Evolutionary conservation across 2,888 invertebrate genomes (phyloP).

Genomic region (Automeris io): DNA sequence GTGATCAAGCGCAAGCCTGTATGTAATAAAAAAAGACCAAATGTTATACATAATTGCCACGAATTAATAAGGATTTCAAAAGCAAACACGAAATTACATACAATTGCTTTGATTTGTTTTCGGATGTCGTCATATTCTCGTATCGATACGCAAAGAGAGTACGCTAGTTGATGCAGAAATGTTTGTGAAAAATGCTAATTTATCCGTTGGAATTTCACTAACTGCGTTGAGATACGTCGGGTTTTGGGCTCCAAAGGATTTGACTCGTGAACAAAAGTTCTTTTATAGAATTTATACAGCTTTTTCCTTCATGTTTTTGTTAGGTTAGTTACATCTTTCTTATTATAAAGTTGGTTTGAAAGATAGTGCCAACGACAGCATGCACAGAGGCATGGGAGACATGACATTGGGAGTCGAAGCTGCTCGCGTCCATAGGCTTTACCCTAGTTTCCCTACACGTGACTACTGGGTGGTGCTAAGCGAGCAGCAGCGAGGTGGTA

Average conservation of each 20-base stretch:
- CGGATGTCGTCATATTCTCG: too few relatives aligned
- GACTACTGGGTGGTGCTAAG: too few relatives aligned
- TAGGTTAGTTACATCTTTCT: constrained; percentile 42
- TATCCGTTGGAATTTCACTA: constrained; percentile 45
- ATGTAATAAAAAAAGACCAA: too few relatives aligned
- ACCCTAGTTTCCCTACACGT: too few relatives aligned
- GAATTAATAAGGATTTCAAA: constrained; percentile 28
- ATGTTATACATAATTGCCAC: constrained; percentile 26
- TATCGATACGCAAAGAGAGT: background rate
- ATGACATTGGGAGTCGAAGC: too few relatives aligned
- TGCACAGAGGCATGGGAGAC: background rate
- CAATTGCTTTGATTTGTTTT: constrained; percentile 23
- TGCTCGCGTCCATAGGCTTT: too few relatives aligned
- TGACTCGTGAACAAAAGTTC: constrained; percentile 18
- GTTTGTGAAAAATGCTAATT: constrained; percentile 40
- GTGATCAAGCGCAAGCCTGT: too few relatives aligned
- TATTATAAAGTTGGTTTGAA: too few relatives aligned
- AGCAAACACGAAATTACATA: constrained; percentile 8
- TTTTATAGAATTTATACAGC: constrained; percentile 45
- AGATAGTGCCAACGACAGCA: too few relatives aligned
- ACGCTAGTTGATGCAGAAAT: constrained; percentile 31
- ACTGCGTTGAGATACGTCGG: constrained; percentile 47
- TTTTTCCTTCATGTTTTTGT: constrained; percentile 50
- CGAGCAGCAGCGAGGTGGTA: too few relatives aligned
- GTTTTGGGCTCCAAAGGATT: constrained; percentile 49